Evolutionary conservation across 1,140 invertebrate species (phyloP), one percentile per base, ranked within the genome.

Genomic region (Nasonia vitripennis): DNA sequence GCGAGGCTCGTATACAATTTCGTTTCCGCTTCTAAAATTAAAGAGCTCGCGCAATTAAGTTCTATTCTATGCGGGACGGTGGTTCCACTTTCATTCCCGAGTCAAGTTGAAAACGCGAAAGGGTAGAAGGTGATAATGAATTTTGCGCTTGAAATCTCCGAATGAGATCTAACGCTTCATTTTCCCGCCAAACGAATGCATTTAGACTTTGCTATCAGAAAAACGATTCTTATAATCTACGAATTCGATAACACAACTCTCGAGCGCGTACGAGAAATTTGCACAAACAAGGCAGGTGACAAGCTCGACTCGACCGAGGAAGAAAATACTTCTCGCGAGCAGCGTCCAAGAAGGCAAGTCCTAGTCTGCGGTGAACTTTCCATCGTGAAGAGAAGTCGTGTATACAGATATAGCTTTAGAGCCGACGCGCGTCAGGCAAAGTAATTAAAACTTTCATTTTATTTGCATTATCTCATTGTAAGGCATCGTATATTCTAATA

Each of bases 371-470:
- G 91, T 91, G 92, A 93, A 93, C 91, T 93, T 93, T 91, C 88
- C 90, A 91, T 70, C 45, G 88, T 89, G 89, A 7, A 62, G 55
- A 62, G 20, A 62, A 7, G 5, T 27, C 27, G 55, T 6, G 55
- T 88, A 90, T 89, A 41, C 4, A 62, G 17, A n/a, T 12, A 51
- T 4, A 51, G 55, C 23, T 23, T 31, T 20, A 78, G 11, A 78
- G 55, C 89, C 89, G 89, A 80, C 6, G 55, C 90, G 88, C 74
- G 86, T 88, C 89, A 92, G 87, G 91, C 89, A 92, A 93, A 93
- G 92, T 92, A 92, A 93, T 92, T 92, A 93, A 93, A 93, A 93
- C 91, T 92, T 93, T 92, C 91, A 89, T 93, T 92, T 93, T 93
- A 92, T 92, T 93, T 92, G 91, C 92, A 92, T 93, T 92, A 92